Base-by-base conservation (phyloP, 2,113 vertebrate genomes). In the Rhinogobius similis region DNA sequence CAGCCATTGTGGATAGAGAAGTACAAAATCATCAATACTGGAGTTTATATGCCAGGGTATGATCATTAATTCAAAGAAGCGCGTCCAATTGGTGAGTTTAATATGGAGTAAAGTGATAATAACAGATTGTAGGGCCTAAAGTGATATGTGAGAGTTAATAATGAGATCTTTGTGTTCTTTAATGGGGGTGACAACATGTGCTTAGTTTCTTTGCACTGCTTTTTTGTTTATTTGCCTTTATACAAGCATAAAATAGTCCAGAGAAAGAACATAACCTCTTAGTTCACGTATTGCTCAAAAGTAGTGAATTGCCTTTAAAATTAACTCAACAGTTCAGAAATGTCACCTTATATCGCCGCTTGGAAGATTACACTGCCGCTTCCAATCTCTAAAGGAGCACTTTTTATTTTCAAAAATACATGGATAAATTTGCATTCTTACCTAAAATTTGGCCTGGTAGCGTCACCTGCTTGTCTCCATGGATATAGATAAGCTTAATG, bases 31-130 rank as follows among this genome's bases (percentile, higher is more conserved):
- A 83, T 87, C 68, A 78, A 77, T 72, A 70, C 61, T 65, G 14
- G 41, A 46, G 14, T 67, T 82, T 73, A 87, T 82, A 66, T 61
- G 62, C 67, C 21, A 63, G 71, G 77, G 78, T 82, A 86, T 82
- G 79, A 81, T 67, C 43, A 82, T 79, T 80, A 81, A 86, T 77
- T 69, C 78, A 32, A 58, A 61, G 18, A 61, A 4, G 58, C 29
- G 9, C n/a, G 29, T 61, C 29, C 14, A 59, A 59, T 59, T 29
- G 13, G 7, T 18, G 29, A 36, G 26, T 16, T 58, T 58, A 55
- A 55, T 24, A 29, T 26, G 14, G 11, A 27, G 55, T 29, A 8
- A 58, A 8, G 13, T 27, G 23, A n/a, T 61, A 61, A 36, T 20
- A 20, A 61, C 18, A 11, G 20, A 20, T 61, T 59, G 32, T 10